phyloP scores from a whole-genome alignment of 2,888 invertebrate species.

The Mycalesis mineus region DNA sequence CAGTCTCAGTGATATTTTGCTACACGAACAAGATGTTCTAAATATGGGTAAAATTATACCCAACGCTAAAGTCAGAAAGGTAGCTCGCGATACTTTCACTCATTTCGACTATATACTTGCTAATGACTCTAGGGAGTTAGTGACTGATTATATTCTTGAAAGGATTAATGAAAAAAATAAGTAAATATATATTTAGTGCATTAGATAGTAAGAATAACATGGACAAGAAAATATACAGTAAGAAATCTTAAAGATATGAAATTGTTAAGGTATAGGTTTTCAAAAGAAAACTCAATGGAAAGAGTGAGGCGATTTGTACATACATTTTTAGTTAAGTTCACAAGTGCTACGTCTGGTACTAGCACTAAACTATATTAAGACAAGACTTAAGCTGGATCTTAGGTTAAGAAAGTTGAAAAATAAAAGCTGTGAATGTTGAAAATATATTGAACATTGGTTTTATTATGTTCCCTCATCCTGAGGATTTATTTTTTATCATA shows the following conservation, averaged over 20 bases:
- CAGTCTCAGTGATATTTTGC: conserved; percentile 30
- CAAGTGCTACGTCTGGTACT: not conserved
- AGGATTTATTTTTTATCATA: no score
- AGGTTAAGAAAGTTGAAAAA: not conserved
- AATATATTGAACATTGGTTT: no score
- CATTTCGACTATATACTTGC: conserved; percentile 33
- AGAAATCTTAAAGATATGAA: no score
- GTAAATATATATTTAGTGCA: not conserved
- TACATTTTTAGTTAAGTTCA: not conserved
- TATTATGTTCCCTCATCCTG: no score
- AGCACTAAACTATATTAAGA: not conserved
- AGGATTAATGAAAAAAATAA: conserved; percentile 22
- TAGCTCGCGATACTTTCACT: conserved; percentile 31
- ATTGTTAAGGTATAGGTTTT: no score
- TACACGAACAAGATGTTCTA: conserved; percentile 33
- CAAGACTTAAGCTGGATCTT: conserved; percentile 8
- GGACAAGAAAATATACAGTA: no score
- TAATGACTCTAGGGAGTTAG: conserved; percentile 28
- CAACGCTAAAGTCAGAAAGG: conserved; percentile 27
- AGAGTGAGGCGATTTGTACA: not conserved
- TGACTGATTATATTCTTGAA: conserved; percentile 33
- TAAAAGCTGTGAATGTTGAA: no score
- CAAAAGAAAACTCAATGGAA: no score
- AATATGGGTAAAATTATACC: conserved; percentile 33
- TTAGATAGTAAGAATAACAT: no score